phyloP scores from a whole-genome alignment of 2,888 invertebrate genomes.

The Hipparchia semele region DNA sequence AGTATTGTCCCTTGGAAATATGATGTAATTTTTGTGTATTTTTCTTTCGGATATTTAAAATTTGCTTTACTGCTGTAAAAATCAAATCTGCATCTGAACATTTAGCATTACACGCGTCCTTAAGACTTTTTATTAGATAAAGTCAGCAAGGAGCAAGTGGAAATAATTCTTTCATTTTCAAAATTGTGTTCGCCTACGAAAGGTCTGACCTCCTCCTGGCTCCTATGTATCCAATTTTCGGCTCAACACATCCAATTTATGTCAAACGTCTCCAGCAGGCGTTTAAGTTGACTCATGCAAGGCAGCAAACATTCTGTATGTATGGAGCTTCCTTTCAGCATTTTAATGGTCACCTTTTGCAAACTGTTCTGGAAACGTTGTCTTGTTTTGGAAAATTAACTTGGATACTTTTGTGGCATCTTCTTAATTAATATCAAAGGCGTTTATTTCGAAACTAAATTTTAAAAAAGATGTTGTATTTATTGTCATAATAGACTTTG shows the following conservation, averaged over 20 bases:
- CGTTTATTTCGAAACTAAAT: no score
- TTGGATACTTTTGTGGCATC: not conserved
- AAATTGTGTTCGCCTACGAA: slow-evolving; percentile 3
- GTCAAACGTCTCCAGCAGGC: slow-evolving; percentile 14
- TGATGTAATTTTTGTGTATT: no score
- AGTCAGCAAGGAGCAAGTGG: not conserved
- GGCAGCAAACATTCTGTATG: slow-evolving; percentile 5
- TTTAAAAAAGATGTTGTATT: no score
- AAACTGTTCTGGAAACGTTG: not conserved
- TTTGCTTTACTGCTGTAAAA: no score
- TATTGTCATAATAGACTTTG: no score
- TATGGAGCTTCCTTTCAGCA: slow-evolving; percentile 2
- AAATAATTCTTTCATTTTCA: not conserved
- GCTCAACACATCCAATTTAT: slow-evolving; percentile 16
- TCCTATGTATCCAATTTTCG: slow-evolving; percentile 17
- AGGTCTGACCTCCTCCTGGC: not conserved
- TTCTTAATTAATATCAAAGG: not conserved
- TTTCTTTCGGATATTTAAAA: no score
- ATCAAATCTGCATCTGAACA: no score
- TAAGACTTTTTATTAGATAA: not conserved
- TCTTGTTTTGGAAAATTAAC: not conserved
- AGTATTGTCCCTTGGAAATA: no score
- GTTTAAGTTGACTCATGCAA: slow-evolving; percentile 5
- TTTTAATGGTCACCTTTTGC: slow-evolving; percentile 7
- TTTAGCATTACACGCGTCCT: no score